These are phyloP conservation scores for Rhopalosiphum nymphaeae DNA, from an alignment of 2,888 invertebrate species.

Conservation along the genomic window DNA sequence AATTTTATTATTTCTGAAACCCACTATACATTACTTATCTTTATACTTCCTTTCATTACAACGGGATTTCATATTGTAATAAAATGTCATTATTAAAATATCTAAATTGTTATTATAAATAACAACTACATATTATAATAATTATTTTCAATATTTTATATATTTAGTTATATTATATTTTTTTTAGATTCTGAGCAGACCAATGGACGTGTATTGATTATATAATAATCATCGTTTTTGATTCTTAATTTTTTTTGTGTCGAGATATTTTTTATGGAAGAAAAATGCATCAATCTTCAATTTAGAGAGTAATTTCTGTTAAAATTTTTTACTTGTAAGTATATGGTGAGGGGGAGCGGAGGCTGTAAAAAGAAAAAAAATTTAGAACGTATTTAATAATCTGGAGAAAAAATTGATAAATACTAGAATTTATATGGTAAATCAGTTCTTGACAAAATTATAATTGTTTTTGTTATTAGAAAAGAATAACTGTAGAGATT, in stretches of 20 bases:
- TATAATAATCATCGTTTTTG: too few relatives aligned
- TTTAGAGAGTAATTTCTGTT: too few relatives aligned
- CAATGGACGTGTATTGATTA: too few relatives aligned
- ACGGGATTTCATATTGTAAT: background rate
- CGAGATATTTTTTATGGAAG: background rate
- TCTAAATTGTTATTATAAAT: background rate
- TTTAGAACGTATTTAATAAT: too few relatives aligned
- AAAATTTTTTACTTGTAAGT: too few relatives aligned
- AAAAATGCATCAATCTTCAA: background rate
- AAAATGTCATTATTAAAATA: background rate
- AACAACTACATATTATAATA: background rate
- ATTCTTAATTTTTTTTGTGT: background rate
- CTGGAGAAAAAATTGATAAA: too few relatives aligned
- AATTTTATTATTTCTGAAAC: slow-evolving; percentile 23
- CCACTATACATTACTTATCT: background rate
- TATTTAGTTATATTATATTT: background rate
- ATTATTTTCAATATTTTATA: background rate
- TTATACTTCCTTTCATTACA: background rate
- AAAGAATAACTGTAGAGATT: too few relatives aligned
- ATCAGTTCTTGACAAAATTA: too few relatives aligned
- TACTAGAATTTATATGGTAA: too few relatives aligned
- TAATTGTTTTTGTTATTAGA: too few relatives aligned
- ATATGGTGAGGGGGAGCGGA: too few relatives aligned
- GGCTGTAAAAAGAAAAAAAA: too few relatives aligned
- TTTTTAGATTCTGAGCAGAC: background rate